Percentiles rank a stretch among this genome's conserved stretches.
phyloP scores from a whole-genome alignment of 2,888 invertebrate genomes.

The Drosophila pseudotakahashii region DNA sequence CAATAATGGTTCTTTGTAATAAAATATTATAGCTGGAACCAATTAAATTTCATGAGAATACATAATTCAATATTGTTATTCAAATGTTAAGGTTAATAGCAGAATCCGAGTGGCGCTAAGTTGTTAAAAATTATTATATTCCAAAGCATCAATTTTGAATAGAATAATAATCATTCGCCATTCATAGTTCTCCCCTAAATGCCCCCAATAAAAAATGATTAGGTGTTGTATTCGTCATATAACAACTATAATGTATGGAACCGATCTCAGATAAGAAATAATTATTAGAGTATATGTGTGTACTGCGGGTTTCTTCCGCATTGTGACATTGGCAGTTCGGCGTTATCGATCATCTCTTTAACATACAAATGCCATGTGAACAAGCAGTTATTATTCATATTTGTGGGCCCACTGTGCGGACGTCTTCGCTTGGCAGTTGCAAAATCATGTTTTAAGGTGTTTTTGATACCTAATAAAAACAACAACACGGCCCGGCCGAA shows the following conservation, averaged over 20 bases:
- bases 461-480: constrained; percentile 81
- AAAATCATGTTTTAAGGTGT: constrained; percentile 81
- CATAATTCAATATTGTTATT: not conserved
- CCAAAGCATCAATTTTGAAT: not conserved
- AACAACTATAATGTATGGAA: constrained; percentile 3
- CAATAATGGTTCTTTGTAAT: too few relatives aligned
- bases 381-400: constrained; percentile 22
- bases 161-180: not conserved
- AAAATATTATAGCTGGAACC: not conserved
- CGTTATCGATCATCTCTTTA: constrained; percentile 32
- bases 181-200: constrained; percentile 1
- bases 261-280: constrained; percentile 22
- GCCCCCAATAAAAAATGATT: constrained; percentile 21
- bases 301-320: constrained; percentile 12
- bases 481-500: constrained; percentile 60
- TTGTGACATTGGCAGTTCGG: constrained; percentile 15
- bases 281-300: constrained; percentile 7
- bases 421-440: constrained; percentile 66
- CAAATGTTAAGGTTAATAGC: not conserved
- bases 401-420: constrained; percentile 56
- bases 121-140: not conserved
- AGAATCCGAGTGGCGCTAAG: not conserved
- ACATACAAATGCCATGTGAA: constrained; percentile 40
- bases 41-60: not conserved
- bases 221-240: constrained; percentile 3